Evolutionary conservation across 2,888 invertebrate genomes (phyloP).

Genomic region (Drosophila ustulata): DNA sequence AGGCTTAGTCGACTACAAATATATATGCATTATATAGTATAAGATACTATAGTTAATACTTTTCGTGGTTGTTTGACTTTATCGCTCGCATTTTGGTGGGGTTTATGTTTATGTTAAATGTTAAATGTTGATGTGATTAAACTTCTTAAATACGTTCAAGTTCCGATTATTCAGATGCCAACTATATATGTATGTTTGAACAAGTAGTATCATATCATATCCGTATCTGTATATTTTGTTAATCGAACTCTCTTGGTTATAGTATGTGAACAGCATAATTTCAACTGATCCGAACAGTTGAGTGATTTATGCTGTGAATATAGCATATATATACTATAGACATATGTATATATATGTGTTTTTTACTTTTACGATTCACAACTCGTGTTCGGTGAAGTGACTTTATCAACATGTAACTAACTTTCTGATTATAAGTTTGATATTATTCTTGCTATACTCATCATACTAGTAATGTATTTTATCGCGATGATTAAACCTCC

Average conservation of each 20-base stretch:
- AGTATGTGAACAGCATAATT: background rate
- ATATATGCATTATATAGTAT: constrained; percentile 39
- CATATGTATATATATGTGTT: constrained; percentile 23
- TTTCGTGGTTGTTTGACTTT: constrained; percentile 58
- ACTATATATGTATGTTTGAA: constrained; percentile 1
- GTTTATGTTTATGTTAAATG: constrained; percentile 42
- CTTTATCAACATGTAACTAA: constrained; percentile 36
- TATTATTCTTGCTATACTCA: too few species aligned
- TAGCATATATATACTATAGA: constrained; percentile 10
- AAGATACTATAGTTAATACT: constrained; percentile 45
- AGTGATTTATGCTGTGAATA: constrained; percentile 15
- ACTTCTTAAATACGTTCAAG: background rate
- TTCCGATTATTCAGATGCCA: background rate
- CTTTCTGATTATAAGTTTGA: constrained; percentile 17
- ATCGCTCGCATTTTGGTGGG: constrained; percentile 63
- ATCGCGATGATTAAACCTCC: too few species aligned
- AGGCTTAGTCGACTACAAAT: background rate
- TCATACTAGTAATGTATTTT: too few species aligned
- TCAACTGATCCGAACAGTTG: background rate
- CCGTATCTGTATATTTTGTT: constrained; percentile 11
- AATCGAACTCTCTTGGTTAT: constrained; percentile 30
- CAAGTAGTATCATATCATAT: constrained; percentile 28
- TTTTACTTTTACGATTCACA: constrained; percentile 41
- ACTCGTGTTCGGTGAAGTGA: constrained; percentile 22
- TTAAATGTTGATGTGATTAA: background rate